phyloP scores from a whole-genome alignment of 2,113 vertebrate species.

The Atherinomorus stipes region DNA sequence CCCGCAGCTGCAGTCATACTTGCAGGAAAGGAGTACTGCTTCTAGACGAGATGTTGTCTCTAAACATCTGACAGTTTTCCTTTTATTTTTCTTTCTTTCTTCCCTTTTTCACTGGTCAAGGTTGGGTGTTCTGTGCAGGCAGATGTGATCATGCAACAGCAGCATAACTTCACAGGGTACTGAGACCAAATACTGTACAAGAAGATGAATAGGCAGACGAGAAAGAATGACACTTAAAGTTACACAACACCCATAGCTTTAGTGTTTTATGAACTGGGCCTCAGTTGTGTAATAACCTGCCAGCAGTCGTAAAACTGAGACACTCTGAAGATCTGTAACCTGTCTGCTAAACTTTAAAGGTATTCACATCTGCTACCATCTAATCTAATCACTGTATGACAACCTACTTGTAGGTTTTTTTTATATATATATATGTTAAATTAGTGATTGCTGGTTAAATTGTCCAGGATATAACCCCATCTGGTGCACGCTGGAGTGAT shows the following conservation, averaged over 20 bases:
- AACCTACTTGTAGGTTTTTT: background rate
- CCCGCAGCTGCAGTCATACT: background rate
- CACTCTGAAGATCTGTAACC: constrained; percentile 15
- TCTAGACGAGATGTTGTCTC: constrained; percentile 3
- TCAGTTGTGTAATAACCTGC: background rate
- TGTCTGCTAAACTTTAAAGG: background rate
- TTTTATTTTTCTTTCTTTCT: background rate
- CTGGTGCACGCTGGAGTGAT: background rate
- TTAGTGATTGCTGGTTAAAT: too few species aligned
- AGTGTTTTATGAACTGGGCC: constrained; percentile 30
- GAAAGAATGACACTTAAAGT: background rate
- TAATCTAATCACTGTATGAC: background rate
- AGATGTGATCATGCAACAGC: background rate
- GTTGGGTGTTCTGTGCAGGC: background rate
- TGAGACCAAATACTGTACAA: background rate
- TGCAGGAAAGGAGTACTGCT: background rate
- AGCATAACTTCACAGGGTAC: background rate
- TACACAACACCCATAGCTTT: constrained; percentile 11
- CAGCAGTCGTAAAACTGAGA: constrained; percentile 26
- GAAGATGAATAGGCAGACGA: background rate
- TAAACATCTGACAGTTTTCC: background rate
- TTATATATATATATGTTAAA: background rate
- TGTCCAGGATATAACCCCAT: background rate
- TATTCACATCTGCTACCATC: background rate
- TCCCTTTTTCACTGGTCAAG: background rate